Conservation (phyloP, 2,797 vertebrate species). For the Lagorchestes hirsutus region DNA sequence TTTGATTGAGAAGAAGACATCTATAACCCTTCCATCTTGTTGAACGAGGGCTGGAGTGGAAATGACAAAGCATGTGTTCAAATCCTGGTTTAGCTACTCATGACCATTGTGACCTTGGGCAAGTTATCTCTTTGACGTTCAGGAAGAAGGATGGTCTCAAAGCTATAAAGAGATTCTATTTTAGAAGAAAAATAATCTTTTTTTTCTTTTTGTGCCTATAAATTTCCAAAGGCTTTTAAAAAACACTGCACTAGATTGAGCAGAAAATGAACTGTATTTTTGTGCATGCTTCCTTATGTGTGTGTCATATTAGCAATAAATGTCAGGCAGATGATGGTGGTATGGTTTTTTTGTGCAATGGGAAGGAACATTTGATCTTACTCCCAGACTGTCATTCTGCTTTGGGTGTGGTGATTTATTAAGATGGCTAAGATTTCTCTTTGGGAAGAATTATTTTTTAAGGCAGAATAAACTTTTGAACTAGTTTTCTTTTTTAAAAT, state of each 20-base stretch:
- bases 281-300: background rate
- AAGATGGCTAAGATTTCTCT: conserved; percentile 28
- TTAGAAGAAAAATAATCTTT: background rate
- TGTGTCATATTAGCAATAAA: background rate
- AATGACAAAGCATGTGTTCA: background rate
- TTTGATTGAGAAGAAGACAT: background rate
- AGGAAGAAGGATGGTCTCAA: background rate
- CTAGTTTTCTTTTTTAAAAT: conserved; percentile 43
- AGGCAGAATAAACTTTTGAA: conserved; percentile 20
- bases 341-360: background rate
- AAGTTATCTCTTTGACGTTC: background rate
- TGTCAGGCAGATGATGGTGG: background rate
- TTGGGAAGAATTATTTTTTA: conserved; percentile 16
- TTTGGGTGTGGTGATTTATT: conserved; percentile 11
- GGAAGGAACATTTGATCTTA: background rate
- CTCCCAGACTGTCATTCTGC: background rate
- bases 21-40: background rate
- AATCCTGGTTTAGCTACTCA: background rate
- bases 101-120: background rate
- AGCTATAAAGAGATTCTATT: background rate
- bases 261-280: background rate
- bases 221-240: background rate
- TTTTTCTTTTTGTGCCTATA: background rate
- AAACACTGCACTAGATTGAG: background rate
- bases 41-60: background rate